Evolutionary conservation across 2,797 vertebrate genomes (phyloP), one percentile per base, ranked within the genome.

Genomic region (Gambelia wislizenii): DNA sequence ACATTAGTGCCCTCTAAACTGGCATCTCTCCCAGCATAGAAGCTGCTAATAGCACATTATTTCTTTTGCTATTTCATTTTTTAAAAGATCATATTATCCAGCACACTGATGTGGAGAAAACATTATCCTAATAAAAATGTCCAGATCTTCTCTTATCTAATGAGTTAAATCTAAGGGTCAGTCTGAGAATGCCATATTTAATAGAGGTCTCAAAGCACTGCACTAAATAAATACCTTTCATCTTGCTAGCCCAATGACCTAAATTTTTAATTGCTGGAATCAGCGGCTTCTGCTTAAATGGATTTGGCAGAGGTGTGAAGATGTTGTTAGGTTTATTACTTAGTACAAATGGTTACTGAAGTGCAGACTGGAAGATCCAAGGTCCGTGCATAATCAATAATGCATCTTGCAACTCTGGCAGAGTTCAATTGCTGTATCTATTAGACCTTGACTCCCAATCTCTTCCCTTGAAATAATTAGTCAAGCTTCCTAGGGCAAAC

Each of bases 261-360:
- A 89, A 91, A 91, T 95, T 95, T 96, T 96, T 95, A 96, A 95
- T 95, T 96, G 49, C 83, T 95, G 61, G 86, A 95, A 94, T 94
- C 95, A 95, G 94, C 92, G 33, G 94, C 87, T 94, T 94, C 86
- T 94, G 80, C 93, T 94, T 87, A 94, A 87, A 84, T 89, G 64
- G 83, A 93, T 96, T 95, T 92, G 91, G 89, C 87, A 95, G 80
- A 88, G 92, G 84, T 27, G 79, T 54, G 82, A 86, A 91, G 86
- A 93, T 85, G 91, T 92, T 90, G 88, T 85, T 87, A 89, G 90
- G 91, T 91, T 96, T 96, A 94, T 92, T 94, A 90, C 85, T 93
- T 87, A 83, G 74, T 91, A 67, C 49, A 92, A 93, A 36, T 93
- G 88, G 90, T 74, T 42, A n/a, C 77, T 94, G 84, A 95, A 89